Evolutionary conservation across 2,888 invertebrate species (phyloP).

Genomic region (Drosophila monieri): DNA sequence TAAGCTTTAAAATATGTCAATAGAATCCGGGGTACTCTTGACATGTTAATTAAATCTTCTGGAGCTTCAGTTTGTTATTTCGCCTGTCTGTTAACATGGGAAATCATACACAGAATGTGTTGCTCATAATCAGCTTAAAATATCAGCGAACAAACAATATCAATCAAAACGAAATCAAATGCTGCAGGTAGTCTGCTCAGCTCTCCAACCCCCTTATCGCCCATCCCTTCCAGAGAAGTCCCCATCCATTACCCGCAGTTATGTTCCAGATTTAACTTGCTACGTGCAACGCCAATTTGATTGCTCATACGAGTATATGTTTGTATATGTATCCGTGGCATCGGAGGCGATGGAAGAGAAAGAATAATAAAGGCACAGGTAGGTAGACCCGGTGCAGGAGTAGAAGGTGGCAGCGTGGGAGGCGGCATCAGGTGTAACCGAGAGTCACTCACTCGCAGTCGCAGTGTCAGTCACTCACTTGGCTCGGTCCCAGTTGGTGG

Average conservation of each 20-base stretch:
- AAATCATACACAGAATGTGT: slow-evolving; percentile 7
- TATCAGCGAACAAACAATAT: slow-evolving; percentile 59
- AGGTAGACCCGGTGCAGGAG: background rate
- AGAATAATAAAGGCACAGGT: slow-evolving; percentile 32
- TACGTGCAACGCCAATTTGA: slow-evolving; percentile 59
- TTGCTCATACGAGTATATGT: slow-evolving; percentile 40
- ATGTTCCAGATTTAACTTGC: slow-evolving; percentile 51
- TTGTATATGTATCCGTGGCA: background rate
- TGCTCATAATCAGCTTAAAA: slow-evolving; percentile 60
- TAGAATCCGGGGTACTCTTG: background rate
- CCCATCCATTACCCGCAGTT: slow-evolving; percentile 39
- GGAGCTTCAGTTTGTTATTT: background rate
- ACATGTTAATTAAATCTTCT: slow-evolving; percentile 11
- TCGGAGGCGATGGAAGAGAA: slow-evolving; percentile 32
- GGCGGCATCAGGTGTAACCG: slow-evolving; percentile 5
- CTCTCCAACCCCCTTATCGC: background rate
- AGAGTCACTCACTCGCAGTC: slow-evolving; percentile 14
- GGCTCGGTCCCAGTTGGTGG: slow-evolving; percentile 7
- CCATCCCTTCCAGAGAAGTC: background rate
- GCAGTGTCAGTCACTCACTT: slow-evolving; percentile 10
- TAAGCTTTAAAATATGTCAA: background rate
- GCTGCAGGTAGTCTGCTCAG: slow-evolving; percentile 24
- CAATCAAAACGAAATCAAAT: slow-evolving; percentile 67
- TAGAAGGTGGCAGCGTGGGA: background rate
- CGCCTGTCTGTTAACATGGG: slow-evolving; percentile 7